Evolutionary conservation across 2,888 invertebrate genomes (phyloP), one percentile per base, ranked within the genome.

Genomic region (Hypolimnas misippus): DNA sequence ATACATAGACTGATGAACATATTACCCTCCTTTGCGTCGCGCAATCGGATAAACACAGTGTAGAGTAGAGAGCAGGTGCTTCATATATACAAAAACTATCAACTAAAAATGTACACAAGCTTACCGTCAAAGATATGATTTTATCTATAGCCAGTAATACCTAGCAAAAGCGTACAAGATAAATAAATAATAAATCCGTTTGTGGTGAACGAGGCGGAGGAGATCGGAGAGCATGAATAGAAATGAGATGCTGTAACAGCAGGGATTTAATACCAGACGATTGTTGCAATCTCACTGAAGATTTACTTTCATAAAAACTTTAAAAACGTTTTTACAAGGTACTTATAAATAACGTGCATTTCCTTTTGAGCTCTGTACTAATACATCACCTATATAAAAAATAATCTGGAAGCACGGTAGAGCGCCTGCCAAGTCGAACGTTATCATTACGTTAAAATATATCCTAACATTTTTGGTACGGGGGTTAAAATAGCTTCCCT

Each of bases 231-330:
- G 46, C 74, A 76, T 78, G 78, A 77, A 81, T 82, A 78, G 75
- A 71, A 74, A 76, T 76, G 76, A 75, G 79, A 79, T 73, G 76
- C 73, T 70, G 73, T 75, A 75, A 78, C 77, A 77, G 76, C 80
- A 79, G 59, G 73, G 72, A 68, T 63, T 74, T 77, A 76, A 73
- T 71, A 69, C 69, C 70, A 12, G 56, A 33, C 19, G 19, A 7
- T 19, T 8, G 44, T 19, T 25, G 14, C 21, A 25, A 29, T 3
- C 14, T 25, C 4, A 2, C n/a, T n/a, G 29, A 10, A 3, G 29
- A n/a, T 21, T 21, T 25, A 49, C 25, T 49, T 29, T 49, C 8
- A 14, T 49, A 25, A 25, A 38, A 38, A n/a, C 35, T 3, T 38
- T 38, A n/a, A 12, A n/a, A n/a, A 38, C 12, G 4, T 38, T n/a